Evolutionary conservation across 2,888 invertebrate species (phyloP), one percentile per base, ranked within the genome.

Genomic region (Leistus spinibarbis): DNA sequence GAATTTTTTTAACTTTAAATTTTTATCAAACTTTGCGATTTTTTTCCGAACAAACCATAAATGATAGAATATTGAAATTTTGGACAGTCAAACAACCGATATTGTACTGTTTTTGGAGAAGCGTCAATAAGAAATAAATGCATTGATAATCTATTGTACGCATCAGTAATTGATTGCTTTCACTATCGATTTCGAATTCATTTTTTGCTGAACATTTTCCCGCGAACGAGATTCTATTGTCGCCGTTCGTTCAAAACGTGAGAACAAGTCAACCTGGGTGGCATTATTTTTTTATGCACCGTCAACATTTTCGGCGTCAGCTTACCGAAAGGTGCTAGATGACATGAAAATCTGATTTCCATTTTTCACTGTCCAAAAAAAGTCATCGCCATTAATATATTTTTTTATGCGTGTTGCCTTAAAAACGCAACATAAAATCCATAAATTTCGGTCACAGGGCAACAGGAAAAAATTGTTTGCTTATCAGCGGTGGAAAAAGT

Each of bases 341-440:
- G 40, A 40, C 40, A 13, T 40, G 40, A 7, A 24, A 64, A 71
- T 70, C 71, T 64, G 71, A 64, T 63, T 67, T 73, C 73, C 66
- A 73, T 73, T 73, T 73, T 73, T 73, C 73, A 73, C 57, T 73
- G 73, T 67, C 71, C 24, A 66, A 66, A 67, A 62, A 73, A 73
- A 67, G 67, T 67, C 60, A 57, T 60, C 73, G 24, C 67, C 73
- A 73, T 66, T 73, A 67, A 67, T 73, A 67, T 73, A 65, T 64
- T 64, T 22, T 57, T 57, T 20, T 57, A 7, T 57, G 17, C 56
- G 64, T 63, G 40, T 5, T 40, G 40, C 40, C 60, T 60, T 19
- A 60, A 60, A 66, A 67, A 56, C 73, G 62, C 73, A 73, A 73
- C 67, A 73, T 62, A 72, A 40, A 40, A 72, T 65, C 66, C 65